phyloP scores from a whole-genome alignment of 2,888 invertebrate genomes.

The Dascillus cervinus region DNA sequence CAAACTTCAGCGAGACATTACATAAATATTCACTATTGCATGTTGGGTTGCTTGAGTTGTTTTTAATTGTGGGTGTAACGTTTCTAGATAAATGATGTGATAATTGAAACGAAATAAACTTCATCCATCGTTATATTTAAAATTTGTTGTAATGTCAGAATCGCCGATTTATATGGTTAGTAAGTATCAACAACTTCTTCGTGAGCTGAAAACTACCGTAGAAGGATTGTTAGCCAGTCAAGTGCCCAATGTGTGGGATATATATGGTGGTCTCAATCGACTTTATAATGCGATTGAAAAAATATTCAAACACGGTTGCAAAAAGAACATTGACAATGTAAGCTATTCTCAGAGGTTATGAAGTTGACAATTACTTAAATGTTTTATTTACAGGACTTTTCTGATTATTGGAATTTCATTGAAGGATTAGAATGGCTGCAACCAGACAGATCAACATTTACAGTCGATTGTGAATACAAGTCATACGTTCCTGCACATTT shows the following conservation, averaged over 20 bases:
- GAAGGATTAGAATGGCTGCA: constrained; percentile 55
- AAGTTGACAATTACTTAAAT: constrained; percentile 6
- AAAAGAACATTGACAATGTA: constrained; percentile 39
- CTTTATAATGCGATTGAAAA: constrained; percentile 48
- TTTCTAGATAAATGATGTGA: too few relatives aligned
- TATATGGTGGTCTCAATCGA: constrained; percentile 51
- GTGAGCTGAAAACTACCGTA: constrained; percentile 48
- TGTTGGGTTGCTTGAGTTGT: too few relatives aligned
- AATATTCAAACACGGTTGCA: constrained; percentile 52
- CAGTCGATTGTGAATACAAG: constrained; percentile 40
- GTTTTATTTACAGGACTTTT: constrained; percentile 45
- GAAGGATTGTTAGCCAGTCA: constrained; percentile 50
- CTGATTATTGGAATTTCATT: constrained; percentile 49
- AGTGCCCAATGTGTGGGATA: constrained; percentile 52
- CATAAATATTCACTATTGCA: too few relatives aligned
- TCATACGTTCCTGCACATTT: constrained; percentile 42
- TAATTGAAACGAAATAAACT: too few relatives aligned
- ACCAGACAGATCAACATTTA: constrained; percentile 47
- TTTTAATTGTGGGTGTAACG: too few relatives aligned
- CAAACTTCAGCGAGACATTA: too few relatives aligned
- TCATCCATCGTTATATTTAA: too few relatives aligned
- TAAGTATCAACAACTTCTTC: constrained; percentile 45
- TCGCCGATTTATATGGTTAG: too few relatives aligned
- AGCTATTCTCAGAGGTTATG: constrained; percentile 15
- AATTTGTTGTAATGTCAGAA: too few relatives aligned